Evolutionary conservation across 1,140 invertebrate species (phyloP).

Genomic region (Acromyrmex charruanus): DNA sequence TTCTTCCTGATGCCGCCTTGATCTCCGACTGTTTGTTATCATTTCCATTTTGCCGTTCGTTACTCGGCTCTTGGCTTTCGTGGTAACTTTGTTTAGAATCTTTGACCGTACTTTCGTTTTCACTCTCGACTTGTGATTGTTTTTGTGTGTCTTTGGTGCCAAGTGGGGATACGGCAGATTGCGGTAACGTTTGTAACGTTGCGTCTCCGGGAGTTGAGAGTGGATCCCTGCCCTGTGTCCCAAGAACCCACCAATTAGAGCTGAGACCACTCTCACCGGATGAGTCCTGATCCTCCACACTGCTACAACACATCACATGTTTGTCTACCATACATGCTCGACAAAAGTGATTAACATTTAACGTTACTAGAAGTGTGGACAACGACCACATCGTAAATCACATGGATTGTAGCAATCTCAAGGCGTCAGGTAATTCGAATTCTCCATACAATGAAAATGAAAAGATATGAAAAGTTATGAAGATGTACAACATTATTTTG

Average conservation of each 20-base stretch:
- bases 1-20: background rate
- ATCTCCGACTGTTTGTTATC: background rate
- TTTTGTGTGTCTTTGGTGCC: slow-evolving; percentile 56
- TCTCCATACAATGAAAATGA: slow-evolving; percentile 44
- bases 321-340: slow-evolving; percentile 73
- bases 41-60: slow-evolving; percentile 17
- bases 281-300: slow-evolving; percentile 80
- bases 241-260: slow-evolving; percentile 84
- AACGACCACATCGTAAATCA: slow-evolving; percentile 47
- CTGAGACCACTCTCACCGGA: slow-evolving; percentile 76
- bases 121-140: slow-evolving; percentile 26
- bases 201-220: slow-evolving; percentile 70
- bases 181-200: slow-evolving; percentile 77
- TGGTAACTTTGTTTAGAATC: slow-evolving; percentile 8
- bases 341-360: slow-evolving; percentile 61
- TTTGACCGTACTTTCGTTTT: slow-evolving; percentile 37
- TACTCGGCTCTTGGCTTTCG: slow-evolving; percentile 16
- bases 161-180: slow-evolving; percentile 73
- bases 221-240: slow-evolving; percentile 80
- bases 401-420: slow-evolving; percentile 71
- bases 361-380: slow-evolving; percentile 46
- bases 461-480: slow-evolving; percentile 15
- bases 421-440: slow-evolving; percentile 57
- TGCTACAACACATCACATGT: slow-evolving; percentile 79
- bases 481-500: background rate